phyloP scores from a whole-genome alignment of 2,113 vertebrate genomes.

The Gnathonemus echidnorhynchus region DNA sequence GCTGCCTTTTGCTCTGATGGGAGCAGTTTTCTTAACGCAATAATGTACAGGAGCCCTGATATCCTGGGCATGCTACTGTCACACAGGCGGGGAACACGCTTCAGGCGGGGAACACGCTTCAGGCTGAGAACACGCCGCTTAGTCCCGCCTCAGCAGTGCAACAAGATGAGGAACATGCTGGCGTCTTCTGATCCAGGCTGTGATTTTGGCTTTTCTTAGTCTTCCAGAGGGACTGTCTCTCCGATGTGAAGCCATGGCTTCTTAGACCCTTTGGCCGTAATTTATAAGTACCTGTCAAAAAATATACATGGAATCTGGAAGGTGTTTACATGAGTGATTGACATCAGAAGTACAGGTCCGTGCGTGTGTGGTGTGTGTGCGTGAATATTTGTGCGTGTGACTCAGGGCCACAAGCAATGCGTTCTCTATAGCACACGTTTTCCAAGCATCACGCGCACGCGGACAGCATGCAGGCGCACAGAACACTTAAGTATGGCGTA shows the following conservation, averaged over 20 bases:
- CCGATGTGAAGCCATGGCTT: not conserved
- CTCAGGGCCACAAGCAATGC: conserved; percentile 48
- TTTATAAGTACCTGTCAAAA: not conserved
- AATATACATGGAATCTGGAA: not conserved
- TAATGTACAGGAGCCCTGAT: conserved; percentile 70
- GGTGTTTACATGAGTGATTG: not conserved
- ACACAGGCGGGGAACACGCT: not conserved
- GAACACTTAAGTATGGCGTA: not conserved
- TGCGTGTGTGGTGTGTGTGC: conserved; percentile 19
- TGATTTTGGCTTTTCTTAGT: conserved; percentile 1
- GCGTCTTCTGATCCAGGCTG: not conserved
- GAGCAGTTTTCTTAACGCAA: conserved; percentile 85
- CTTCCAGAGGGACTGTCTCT: not conserved
- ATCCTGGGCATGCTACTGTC: not conserved
- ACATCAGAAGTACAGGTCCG: not conserved
- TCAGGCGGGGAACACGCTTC: not conserved
- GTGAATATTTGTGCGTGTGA: conserved; percentile 47
- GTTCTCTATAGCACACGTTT: not conserved
- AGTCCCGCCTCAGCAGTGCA: not conserved
- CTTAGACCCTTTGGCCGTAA: not conserved
- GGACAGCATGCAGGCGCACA: not conserved
- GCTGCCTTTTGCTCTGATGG: conserved; percentile 85
- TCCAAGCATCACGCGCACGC: not conserved
- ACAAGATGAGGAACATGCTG: not conserved
- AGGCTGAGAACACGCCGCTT: not conserved